phyloP scores from a whole-genome alignment of 64 coral and sea anemone species.

The Porites lutea region DNA sequence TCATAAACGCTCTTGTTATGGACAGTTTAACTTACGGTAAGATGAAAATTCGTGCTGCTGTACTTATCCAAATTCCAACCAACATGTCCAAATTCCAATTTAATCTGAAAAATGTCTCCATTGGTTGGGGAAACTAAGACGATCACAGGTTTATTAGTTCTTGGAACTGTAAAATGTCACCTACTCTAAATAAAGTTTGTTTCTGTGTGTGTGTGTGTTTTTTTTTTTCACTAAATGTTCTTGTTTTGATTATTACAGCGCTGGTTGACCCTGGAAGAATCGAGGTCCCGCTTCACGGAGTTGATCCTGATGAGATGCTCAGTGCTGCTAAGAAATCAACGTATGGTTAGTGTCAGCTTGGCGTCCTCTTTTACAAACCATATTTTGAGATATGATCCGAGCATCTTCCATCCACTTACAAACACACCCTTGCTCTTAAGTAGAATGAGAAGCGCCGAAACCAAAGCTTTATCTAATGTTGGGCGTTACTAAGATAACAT shows the following conservation, averaged over 20 bases:
- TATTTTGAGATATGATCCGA: not conserved
- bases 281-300: slow-evolving; percentile 72
- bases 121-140: too few species aligned
- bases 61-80: too few species aligned
- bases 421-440: too few species aligned
- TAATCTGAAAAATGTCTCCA: too few species aligned
- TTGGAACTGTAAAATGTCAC: too few species aligned
- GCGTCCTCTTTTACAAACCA: not conserved
- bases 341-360: slow-evolving; percentile 61
- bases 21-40: slow-evolving; percentile 94
- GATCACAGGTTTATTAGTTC: too few species aligned
- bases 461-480: too few species aligned
- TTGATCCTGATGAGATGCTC: slow-evolving; percentile 80
- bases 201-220: not conserved
- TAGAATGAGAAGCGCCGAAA: too few species aligned
- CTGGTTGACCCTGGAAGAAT: slow-evolving; percentile 93
- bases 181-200: too few species aligned
- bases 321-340: slow-evolving; percentile 76
- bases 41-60: not conserved
- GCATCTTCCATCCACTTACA: too few species aligned
- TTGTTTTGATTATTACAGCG: slow-evolving; percentile 30
- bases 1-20: slow-evolving; percentile 93
- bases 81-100: too few species aligned
- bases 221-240: not conserved
- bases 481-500: too few species aligned